Base-by-base conservation (phyloP, 2,113 vertebrate species). In the Paracanthobrama guichenoti region DNA sequence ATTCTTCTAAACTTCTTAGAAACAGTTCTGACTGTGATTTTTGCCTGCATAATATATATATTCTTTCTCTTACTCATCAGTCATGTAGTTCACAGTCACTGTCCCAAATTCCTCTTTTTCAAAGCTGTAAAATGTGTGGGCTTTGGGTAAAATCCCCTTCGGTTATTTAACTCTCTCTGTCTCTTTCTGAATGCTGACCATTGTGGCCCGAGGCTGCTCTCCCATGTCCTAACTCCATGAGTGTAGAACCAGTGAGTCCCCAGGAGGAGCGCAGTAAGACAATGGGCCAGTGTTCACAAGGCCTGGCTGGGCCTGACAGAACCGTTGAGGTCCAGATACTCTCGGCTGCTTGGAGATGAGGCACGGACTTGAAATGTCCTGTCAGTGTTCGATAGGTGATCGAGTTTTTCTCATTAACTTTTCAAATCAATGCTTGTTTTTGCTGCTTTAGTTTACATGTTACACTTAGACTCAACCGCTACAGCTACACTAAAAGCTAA, bases 251-350 rank as follows among this genome's bases (percentile, higher is more conserved):
- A 75, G 82, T 42, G 24, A 67, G 57, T 84, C 81, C 66, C 66
- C 82, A 74, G n/a, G 80, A 81, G 55, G 81, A 79, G 77, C 9
- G 2, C 24, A 18, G 66, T 64, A 39, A 75, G 66, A 86, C 87
- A 88, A 85, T 78, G 66, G 57, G 18, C 26, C 79, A 86, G 85
- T 86, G 87, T 88, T 81, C 39, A 12, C 48, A 53, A 26, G 64
- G 59, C 59, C 39, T 67, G 24, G 71, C 60, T 73, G 46, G 20
- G 42, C 78, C 42, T 24, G 26, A 69, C 50, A 72, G 73, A 76
- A 71, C 5, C 48, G 35, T 39, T 42, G 44, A 39, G 59, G 66
- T 50, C 39, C 14, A 48, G 66, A 78, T 71, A 71, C 39, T 83
- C 18, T 59, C n/a, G 1, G 66, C 44, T n/a, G 20, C 31, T 46